Evolutionary conservation across 2,888 invertebrate genomes (phyloP).

Genomic region (Phaonia tiefii): DNA sequence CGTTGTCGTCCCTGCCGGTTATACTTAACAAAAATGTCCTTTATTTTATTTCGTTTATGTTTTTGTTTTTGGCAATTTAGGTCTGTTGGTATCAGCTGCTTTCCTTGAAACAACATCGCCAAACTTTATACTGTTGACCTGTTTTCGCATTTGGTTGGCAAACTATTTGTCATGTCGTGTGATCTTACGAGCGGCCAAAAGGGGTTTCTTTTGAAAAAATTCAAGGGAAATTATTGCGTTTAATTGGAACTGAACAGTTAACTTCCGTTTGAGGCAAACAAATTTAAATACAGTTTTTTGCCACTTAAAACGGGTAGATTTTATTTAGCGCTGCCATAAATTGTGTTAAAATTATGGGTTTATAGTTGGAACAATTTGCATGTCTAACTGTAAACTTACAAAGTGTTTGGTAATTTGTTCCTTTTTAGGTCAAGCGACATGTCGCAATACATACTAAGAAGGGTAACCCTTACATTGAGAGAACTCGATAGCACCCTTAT

Average conservation of each 20-base stretch:
- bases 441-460: too few relatives aligned
- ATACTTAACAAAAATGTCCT: constrained; percentile 54
- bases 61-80: constrained; percentile 54
- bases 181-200: neutral
- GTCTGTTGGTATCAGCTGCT: constrained; percentile 58
- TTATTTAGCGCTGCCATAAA: too few relatives aligned
- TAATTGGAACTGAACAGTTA: constrained; percentile 68
- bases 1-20: constrained; percentile 14
- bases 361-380: too few relatives aligned
- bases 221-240: constrained; percentile 17
- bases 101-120: constrained; percentile 10
- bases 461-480: too few relatives aligned
- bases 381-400: too few relatives aligned
- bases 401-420: too few relatives aligned
- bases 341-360: too few relatives aligned
- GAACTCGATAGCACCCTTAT: too few relatives aligned
- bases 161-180: constrained; percentile 60
- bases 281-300: constrained; percentile 22
- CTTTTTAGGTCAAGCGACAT: too few relatives aligned
- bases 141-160: constrained; percentile 37
- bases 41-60: constrained; percentile 26
- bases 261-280: constrained; percentile 57
- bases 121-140: constrained; percentile 45
- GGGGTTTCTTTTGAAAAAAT: constrained; percentile 14
- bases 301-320: too few relatives aligned